phyloP scores from a whole-genome alignment of 2,797 vertebrate genomes.

The Syngnathus rostellatus region DNA sequence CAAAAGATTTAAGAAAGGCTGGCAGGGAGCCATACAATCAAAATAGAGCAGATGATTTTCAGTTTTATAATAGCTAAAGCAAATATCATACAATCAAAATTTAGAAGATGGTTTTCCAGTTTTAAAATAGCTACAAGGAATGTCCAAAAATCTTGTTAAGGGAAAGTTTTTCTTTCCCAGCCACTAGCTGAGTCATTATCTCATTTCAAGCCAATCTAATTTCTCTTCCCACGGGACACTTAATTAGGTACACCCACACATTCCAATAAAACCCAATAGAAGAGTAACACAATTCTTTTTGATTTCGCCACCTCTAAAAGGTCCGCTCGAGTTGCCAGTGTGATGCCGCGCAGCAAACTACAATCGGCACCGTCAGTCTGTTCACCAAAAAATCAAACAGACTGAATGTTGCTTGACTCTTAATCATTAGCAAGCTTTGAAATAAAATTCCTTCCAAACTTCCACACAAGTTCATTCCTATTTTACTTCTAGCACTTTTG shows the following conservation, averaged over 20 bases:
- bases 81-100: no score
- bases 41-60: not conserved
- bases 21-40: not conserved
- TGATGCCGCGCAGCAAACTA: not conserved
- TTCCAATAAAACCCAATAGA: not conserved
- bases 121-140: no score
- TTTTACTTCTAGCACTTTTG: not conserved
- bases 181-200: not conserved
- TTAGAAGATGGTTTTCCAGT: no score
- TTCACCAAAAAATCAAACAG: not conserved
- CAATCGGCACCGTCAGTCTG: not conserved
- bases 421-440: not conserved
- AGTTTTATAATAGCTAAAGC: not conserved
- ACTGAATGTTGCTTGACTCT: not conserved
- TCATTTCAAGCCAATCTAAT: conserved; percentile 1
- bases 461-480: not conserved
- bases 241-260: not conserved
- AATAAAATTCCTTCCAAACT: not conserved
- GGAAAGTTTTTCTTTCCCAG: not conserved
- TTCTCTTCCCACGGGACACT: not conserved
- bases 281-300: not conserved
- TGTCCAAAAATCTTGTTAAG: no score
- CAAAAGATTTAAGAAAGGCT: conserved; percentile 29
- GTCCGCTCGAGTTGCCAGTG: not conserved
- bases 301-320: not conserved